A percentile compares a stretch with the other conserved stretches of the same genome.
Conservation (phyloP, 2,113 vertebrate genomes). For the Carollia perspicillata region DNA sequence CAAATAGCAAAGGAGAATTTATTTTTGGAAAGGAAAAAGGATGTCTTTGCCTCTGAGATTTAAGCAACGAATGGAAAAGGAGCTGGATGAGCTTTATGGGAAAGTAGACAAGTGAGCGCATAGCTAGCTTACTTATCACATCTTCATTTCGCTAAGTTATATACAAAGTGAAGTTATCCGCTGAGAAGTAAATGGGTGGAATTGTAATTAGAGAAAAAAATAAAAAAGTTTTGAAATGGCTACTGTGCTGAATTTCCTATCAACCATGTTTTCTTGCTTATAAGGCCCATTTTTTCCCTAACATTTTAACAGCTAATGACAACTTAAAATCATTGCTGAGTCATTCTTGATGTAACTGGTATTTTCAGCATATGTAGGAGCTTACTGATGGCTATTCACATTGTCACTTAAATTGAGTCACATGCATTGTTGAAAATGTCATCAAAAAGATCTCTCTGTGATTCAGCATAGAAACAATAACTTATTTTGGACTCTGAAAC, state of each 20-base stretch:
- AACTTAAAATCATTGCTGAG: neutral
- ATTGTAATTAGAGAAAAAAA: neutral
- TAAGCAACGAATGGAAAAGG: neutral
- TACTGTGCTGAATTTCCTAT: neutral
- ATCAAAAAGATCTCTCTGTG: conserved; percentile 36
- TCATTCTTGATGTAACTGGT: conserved; percentile 14
- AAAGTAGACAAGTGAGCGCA: neutral
- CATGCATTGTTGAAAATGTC: conserved; percentile 54
- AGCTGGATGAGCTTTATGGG: neutral
- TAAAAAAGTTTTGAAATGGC: neutral
- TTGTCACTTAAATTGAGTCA: conserved; percentile 48
- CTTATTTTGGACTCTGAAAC: conserved; percentile 36
- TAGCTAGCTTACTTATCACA: neutral
- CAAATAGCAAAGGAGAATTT: neutral
- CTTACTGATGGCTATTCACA: neutral
- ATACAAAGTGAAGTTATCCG: neutral
- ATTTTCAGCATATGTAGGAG: neutral
- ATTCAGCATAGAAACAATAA: conserved; percentile 21
- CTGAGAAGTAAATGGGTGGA: neutral
- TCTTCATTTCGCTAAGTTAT: neutral
- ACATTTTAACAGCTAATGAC: neutral
- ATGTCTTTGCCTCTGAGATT: neutral
- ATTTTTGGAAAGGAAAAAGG: neutral
- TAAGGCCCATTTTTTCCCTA: neutral
- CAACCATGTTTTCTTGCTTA: neutral